Conservation (phyloP, 2,888 invertebrate species). For the Pollenia griseotomentosa region DNA sequence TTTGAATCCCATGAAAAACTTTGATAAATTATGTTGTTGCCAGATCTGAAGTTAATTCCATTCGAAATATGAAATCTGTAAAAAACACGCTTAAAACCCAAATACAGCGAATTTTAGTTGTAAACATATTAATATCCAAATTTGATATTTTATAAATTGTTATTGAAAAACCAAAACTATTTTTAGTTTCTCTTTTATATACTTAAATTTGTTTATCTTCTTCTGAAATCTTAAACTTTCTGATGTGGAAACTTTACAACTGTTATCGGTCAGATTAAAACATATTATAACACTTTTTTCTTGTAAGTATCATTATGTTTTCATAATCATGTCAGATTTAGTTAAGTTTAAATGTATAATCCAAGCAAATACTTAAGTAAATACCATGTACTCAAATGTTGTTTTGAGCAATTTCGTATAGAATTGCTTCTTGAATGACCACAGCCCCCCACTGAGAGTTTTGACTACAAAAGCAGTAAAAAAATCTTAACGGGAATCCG, state of each 20-base stretch:
- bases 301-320: not conserved
- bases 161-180: no score
- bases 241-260: not conserved
- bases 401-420: conserved; percentile 16
- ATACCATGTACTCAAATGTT: not conserved
- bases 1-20: no score
- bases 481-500: conserved; percentile 52
- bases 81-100: no score
- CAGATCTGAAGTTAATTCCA: no score
- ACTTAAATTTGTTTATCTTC: not conserved
- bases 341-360: not conserved
- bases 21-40: no score
- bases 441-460: conserved; percentile 42
- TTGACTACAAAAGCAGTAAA: conserved; percentile 11
- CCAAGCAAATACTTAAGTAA: not conserved
- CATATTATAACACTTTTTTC: not conserved
- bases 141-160: no score
- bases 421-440: conserved; percentile 37
- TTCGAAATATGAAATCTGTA: no score
- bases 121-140: no score
- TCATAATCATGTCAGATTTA: conserved; percentile 19
- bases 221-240: not conserved
- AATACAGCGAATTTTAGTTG: no score
- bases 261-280: not conserved
- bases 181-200: not conserved